Conservation (phyloP, 2,888 invertebrate species). For the Ceramica pisi region DNA sequence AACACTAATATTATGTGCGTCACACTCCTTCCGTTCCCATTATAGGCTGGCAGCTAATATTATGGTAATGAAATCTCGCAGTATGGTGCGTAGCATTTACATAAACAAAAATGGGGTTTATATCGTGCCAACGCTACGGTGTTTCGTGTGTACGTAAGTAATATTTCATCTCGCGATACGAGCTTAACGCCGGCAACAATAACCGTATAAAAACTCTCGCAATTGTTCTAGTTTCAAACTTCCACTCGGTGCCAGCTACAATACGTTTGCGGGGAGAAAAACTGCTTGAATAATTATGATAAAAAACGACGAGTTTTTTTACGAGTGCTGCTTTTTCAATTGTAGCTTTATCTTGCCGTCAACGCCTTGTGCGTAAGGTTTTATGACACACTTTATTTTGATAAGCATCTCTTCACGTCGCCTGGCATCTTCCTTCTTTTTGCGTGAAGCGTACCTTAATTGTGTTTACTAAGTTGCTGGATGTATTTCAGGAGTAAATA, state of each 20-base stretch:
- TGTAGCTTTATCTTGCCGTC: slow-evolving; percentile 54
- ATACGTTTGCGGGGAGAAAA: slow-evolving; percentile 47
- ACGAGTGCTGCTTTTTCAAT: slow-evolving; percentile 57
- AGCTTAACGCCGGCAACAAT: slow-evolving; percentile 58
- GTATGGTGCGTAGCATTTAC: slow-evolving; percentile 60
- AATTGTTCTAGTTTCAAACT: slow-evolving; percentile 64
- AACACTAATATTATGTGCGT: slow-evolving; percentile 16
- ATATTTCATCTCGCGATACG: slow-evolving; percentile 62
- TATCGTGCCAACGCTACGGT: slow-evolving; percentile 31
- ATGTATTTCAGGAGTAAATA: slow-evolving; percentile 49
- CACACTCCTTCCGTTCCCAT: slow-evolving; percentile 33
- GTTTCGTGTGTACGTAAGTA: slow-evolving; percentile 37
- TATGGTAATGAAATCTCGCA: slow-evolving; percentile 62
- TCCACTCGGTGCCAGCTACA: slow-evolving; percentile 54
- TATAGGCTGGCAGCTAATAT: slow-evolving; percentile 49
- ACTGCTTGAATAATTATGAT: slow-evolving; percentile 46
- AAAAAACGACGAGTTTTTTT: slow-evolving; percentile 43
- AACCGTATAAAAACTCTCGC: slow-evolving; percentile 59
- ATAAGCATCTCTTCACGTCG: slow-evolving; percentile 53
- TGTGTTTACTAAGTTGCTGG: slow-evolving; percentile 20
- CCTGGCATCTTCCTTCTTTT: slow-evolving; percentile 33
- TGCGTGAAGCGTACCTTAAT: slow-evolving; percentile 26
- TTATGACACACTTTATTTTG: slow-evolving; percentile 63
- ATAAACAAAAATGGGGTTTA: slow-evolving; percentile 58
- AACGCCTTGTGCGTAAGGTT: slow-evolving; percentile 51